Percentiles rank a stretch among this genome's conserved stretches.
phyloP scores from a whole-genome alignment of 2,797 vertebrate species.

The Hylomyscus alleni region DNA sequence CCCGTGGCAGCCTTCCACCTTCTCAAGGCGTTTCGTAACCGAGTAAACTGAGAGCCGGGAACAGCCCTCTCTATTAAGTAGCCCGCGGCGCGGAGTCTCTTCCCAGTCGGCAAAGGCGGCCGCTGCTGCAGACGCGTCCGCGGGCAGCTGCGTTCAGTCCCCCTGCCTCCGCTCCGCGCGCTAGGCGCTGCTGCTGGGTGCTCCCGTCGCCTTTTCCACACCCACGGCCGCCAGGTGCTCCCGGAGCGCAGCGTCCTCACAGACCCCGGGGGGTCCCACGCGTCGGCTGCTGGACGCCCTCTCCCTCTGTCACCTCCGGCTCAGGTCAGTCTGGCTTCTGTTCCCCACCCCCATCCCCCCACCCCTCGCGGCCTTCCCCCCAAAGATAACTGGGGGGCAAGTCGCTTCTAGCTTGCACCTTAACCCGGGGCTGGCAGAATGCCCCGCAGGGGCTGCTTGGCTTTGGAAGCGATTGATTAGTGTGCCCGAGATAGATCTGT shows the following conservation, averaged over 20 bases:
- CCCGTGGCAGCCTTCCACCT: constrained; percentile 91
- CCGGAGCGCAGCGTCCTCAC: neutral
- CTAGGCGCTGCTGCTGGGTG: constrained; percentile 77
- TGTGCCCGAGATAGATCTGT: neutral
- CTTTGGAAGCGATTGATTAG: neutral
- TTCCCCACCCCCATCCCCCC: neutral
- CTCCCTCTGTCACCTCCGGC: constrained; percentile 27
- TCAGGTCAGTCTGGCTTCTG: constrained; percentile 83
- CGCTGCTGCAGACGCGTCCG: constrained; percentile 91
- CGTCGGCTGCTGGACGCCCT: neutral
- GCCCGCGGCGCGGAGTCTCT: constrained; percentile 91
- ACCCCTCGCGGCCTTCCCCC: neutral
- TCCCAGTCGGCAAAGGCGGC: constrained; percentile 93
- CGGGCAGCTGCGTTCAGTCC: constrained; percentile 77
- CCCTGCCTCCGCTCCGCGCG: neutral
- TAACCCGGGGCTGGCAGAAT: neutral
- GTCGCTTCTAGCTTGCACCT: neutral
- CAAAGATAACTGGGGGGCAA: neutral
- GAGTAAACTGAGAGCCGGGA: constrained; percentile 93
- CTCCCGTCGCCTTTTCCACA: constrained; percentile 19
- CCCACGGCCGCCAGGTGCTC: constrained; percentile 74
- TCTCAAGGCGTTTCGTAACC: constrained; percentile 94
- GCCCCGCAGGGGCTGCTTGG: neutral
- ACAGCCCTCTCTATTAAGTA: constrained; percentile 98
- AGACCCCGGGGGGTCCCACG: neutral